Conservation (phyloP, 2,888 invertebrate species). For the Odiellus spinosus region DNA sequence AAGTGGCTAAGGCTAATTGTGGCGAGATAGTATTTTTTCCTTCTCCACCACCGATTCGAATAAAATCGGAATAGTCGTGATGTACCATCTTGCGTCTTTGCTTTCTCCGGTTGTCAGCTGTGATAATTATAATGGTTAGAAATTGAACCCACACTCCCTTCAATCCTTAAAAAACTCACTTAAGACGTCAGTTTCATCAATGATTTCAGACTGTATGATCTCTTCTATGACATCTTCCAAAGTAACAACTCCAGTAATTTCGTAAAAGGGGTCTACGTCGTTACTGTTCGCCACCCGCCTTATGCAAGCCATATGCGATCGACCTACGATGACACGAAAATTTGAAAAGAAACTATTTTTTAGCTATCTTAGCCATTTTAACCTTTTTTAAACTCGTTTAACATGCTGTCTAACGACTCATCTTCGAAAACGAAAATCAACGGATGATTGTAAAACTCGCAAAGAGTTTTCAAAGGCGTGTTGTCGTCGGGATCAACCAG, state of each 20-base stretch:
- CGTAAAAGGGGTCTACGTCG: conserved; percentile 27
- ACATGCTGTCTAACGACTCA: conserved; percentile 81
- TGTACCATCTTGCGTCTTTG: conserved; percentile 35
- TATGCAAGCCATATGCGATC: conserved; percentile 36
- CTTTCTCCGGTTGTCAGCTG: conserved; percentile 76
- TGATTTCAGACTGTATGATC: conserved; percentile 38
- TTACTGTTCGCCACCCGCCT: conserved; percentile 30
- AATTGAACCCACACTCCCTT: not conserved
- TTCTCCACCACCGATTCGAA: conserved; percentile 33
- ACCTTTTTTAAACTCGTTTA: conserved; percentile 70
- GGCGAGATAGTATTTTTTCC: conserved; percentile 53
- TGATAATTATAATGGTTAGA: conserved; percentile 15
- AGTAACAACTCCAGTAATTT: conserved; percentile 36
- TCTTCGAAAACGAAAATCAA: conserved; percentile 64
- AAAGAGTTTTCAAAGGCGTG: conserved; percentile 76
- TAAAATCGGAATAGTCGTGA: conserved; percentile 19
- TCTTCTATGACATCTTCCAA: conserved; percentile 39
- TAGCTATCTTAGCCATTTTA: too few species aligned
- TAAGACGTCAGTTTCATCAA: conserved; percentile 38
- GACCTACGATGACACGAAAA: not conserved
- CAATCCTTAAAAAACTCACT: conserved; percentile 10
- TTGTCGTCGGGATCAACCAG: conserved; percentile 97
- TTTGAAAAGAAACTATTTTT: too few species aligned
- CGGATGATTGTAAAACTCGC: conserved; percentile 89
- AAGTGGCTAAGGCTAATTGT: conserved; percentile 80